phyloP scores from a whole-genome alignment of 2,113 vertebrate species.

The Scomber colias region DNA sequence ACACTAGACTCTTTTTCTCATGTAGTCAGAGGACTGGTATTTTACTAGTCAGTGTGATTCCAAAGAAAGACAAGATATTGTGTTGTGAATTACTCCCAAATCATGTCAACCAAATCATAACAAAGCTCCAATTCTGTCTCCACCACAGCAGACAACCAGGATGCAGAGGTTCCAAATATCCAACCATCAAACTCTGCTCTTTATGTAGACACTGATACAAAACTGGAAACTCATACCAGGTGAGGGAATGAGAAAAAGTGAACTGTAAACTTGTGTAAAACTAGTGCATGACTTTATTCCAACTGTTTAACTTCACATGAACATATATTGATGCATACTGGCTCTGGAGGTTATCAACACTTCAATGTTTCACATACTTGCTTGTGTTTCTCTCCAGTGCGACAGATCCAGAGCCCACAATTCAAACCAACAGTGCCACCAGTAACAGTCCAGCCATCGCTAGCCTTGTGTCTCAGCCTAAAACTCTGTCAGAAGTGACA shows the following conservation, averaged over 20 bases:
- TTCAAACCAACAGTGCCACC: constrained; percentile 52
- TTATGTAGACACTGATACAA: constrained; percentile 8
- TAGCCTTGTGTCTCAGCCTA: constrained; percentile 71
- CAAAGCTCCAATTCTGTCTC: background rate
- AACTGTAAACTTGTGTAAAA: too few species aligned
- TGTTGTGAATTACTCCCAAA: background rate
- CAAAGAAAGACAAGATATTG: background rate
- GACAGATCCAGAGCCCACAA: constrained; percentile 56
- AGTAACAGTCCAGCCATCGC: constrained; percentile 52
- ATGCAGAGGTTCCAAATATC: constrained; percentile 3
- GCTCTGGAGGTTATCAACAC: background rate
- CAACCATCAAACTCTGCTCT: constrained; percentile 23
- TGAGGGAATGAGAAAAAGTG: constrained; percentile 7
- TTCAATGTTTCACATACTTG: background rate
- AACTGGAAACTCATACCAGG: constrained; percentile 48
- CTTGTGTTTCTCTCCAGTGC: constrained; percentile 68
- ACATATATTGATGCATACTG: background rate
- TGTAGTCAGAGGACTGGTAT: background rate
- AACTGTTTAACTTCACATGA: background rate
- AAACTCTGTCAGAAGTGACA: constrained; percentile 84
- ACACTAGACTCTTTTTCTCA: too few species aligned
- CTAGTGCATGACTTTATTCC: too few species aligned
- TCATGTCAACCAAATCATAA: background rate
- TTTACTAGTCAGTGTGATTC: background rate
- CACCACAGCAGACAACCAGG: constrained; percentile 57